Conservation (phyloP, 1,140 invertebrate genomes). For the Hylaeus anthracinus region DNA sequence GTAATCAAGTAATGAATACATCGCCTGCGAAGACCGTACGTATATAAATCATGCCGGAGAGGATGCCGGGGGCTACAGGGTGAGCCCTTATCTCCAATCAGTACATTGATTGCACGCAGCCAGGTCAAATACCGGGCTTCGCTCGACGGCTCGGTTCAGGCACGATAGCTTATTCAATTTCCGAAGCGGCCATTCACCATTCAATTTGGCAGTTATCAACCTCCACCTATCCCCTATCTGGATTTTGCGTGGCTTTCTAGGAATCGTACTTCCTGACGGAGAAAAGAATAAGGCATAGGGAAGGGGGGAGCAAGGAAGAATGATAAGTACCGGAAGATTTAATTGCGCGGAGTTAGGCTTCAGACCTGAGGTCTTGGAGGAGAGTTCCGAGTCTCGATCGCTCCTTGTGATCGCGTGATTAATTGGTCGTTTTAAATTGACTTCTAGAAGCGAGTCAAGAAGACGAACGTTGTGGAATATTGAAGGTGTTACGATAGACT, state of each 20-base stretch:
- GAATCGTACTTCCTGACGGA: slow-evolving; percentile 45
- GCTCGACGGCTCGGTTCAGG: slow-evolving; percentile 68
- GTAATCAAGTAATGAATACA: slow-evolving; percentile 78
- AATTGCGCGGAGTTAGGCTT: not conserved
- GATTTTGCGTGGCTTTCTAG: slow-evolving; percentile 67
- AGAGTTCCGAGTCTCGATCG: not conserved
- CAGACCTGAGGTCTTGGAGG: not conserved
- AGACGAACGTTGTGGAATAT: not conserved
- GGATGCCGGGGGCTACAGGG: slow-evolving; percentile 67
- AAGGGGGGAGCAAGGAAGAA: not conserved
- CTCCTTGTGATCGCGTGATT: not conserved
- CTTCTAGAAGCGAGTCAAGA: no score
- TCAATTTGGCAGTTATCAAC: slow-evolving; percentile 77
- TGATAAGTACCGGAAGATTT: slow-evolving; percentile 34
- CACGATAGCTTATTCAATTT: slow-evolving; percentile 80
- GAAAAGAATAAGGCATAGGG: slow-evolving; percentile 39
- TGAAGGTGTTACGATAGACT: not conserved
- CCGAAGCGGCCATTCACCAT: slow-evolving; percentile 78
- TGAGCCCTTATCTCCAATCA: slow-evolving; percentile 77
- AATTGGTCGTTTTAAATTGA: not conserved
- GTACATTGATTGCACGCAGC: slow-evolving; percentile 77
- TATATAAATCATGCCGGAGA: slow-evolving; percentile 75
- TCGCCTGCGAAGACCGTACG: slow-evolving; percentile 70
- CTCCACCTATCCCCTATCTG: slow-evolving; percentile 67
- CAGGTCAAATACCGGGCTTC: slow-evolving; percentile 76